Percentiles rank a stretch among this genome's conserved stretches.
Evolutionary conservation across 2,113 vertebrate genomes (phyloP).

Genomic region (Strix aluco): DNA sequence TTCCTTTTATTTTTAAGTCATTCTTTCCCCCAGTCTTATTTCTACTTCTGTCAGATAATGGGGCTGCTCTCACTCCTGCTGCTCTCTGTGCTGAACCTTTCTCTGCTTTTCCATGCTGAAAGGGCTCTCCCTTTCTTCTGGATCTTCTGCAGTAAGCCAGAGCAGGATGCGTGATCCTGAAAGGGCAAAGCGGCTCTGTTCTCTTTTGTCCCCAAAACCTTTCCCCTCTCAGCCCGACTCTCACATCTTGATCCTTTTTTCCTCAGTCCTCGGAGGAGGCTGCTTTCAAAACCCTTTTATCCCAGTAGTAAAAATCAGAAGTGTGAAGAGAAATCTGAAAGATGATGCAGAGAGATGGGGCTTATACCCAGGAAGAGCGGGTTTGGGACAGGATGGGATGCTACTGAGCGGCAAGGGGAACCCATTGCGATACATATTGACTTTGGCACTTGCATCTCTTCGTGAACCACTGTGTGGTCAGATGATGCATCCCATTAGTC

Average conservation of each 20-base stretch:
- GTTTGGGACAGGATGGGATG: background rate
- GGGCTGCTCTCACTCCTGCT: slow-evolving; percentile 40
- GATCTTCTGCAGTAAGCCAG: slow-evolving; percentile 38
- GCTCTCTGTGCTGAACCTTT: slow-evolving; percentile 49
- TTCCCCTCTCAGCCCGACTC: slow-evolving; percentile 39
- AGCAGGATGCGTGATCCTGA: slow-evolving; percentile 32
- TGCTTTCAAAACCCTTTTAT: slow-evolving; percentile 46
- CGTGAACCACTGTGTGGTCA: background rate
- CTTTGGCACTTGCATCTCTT: background rate
- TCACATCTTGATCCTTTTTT: slow-evolving; percentile 34
- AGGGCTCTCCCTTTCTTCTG: slow-evolving; percentile 54
- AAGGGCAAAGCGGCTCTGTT: slow-evolving; percentile 42
- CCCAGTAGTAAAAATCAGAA: background rate
- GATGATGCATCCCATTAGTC: fast-evolving
- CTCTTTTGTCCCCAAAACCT: slow-evolving; percentile 58
- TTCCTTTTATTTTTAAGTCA: slow-evolving; percentile 57
- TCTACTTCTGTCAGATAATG: slow-evolving; percentile 41
- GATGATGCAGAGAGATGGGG: background rate
- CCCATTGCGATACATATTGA: fast-evolving
- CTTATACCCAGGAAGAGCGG: background rate
- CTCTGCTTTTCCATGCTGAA: slow-evolving; percentile 29
- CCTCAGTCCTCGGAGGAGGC: background rate
- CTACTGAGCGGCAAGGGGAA: fast-evolving
- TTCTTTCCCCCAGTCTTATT: slow-evolving; percentile 42
- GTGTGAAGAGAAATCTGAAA: background rate